Conservation (phyloP, 2,888 invertebrate species). For the Coleophora flavipennella region DNA sequence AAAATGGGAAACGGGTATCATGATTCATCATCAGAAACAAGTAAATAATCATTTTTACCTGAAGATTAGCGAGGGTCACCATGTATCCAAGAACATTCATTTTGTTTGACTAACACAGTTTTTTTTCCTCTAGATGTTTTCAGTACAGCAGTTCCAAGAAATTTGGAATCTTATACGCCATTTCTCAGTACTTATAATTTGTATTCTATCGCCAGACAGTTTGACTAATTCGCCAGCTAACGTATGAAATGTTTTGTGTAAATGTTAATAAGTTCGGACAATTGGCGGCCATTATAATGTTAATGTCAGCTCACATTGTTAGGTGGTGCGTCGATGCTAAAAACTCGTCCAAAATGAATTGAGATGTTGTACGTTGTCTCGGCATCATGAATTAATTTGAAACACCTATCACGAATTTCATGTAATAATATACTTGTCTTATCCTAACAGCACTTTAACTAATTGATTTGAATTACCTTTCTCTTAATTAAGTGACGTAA, state of each 20-base stretch:
- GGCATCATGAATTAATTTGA: too few species aligned
- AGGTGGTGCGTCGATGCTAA: too few species aligned
- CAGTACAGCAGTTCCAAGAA: constrained; percentile 16
- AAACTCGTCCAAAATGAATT: too few species aligned
- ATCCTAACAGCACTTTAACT: too few species aligned
- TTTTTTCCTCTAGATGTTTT: constrained; percentile 7
- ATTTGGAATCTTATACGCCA: constrained; percentile 17
- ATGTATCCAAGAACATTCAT: constrained; percentile 30
- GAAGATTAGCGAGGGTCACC: constrained; percentile 28
- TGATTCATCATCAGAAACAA: too few species aligned
- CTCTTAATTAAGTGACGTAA: too few species aligned
- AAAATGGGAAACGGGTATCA: too few species aligned
- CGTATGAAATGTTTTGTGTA: constrained; percentile 25
- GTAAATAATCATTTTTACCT: constrained; percentile 27
- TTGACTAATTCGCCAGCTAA: constrained; percentile 25
- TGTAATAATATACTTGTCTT: too few species aligned
- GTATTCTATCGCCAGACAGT: constrained; percentile 25
- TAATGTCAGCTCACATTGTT: constrained; percentile 14
- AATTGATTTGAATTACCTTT: too few species aligned
- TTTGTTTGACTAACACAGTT: constrained; percentile 14
- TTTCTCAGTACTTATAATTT: constrained; percentile 36
- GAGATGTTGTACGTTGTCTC: too few species aligned
- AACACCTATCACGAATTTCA: too few species aligned
- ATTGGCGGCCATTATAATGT: constrained; percentile 29
- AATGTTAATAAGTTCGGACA: constrained; percentile 33